phyloP scores from a whole-genome alignment of 2,113 vertebrate species.

The Paracanthobrama guichenoti region DNA sequence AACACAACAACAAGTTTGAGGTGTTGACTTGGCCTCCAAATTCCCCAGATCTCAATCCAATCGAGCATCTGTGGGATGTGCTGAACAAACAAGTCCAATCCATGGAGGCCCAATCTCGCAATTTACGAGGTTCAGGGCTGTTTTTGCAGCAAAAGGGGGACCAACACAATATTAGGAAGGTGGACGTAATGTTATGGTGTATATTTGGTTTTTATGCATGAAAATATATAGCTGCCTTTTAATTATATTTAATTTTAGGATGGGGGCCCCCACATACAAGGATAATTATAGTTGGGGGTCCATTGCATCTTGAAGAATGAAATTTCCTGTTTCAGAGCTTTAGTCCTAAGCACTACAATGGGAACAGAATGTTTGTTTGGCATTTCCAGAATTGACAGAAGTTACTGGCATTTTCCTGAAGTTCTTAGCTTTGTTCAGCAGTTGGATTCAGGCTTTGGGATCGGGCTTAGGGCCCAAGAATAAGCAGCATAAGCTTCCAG shows the following conservation, averaged over 20 bases:
- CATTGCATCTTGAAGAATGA: not conserved
- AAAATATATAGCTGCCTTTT: not conserved
- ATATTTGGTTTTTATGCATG: not conserved
- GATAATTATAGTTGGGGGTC: not conserved
- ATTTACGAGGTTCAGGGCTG: no score
- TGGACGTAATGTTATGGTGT: no score
- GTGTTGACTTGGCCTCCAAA: no score
- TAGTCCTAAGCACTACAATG: not conserved
- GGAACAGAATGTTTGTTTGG: slow-evolving; percentile 10
- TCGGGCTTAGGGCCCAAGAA: slow-evolving; percentile 14
- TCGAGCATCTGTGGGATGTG: no score
- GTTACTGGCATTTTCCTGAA: slow-evolving; percentile 45
- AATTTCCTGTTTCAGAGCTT: not conserved
- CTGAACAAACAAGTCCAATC: no score
- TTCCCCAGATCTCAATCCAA: no score
- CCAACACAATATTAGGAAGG: no score
- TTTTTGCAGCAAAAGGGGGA: no score
- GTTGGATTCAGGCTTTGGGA: not conserved
- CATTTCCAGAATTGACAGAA: slow-evolving; percentile 45
- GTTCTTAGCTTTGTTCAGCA: slow-evolving; percentile 27
- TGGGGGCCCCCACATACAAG: no score
- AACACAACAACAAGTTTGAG: no score
- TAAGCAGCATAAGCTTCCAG: slow-evolving; percentile 35
- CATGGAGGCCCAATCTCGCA: no score
- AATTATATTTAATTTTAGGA: not conserved